Conservation (phyloP, 2,113 vertebrate genomes). For the Brachyistius frenatus region DNA sequence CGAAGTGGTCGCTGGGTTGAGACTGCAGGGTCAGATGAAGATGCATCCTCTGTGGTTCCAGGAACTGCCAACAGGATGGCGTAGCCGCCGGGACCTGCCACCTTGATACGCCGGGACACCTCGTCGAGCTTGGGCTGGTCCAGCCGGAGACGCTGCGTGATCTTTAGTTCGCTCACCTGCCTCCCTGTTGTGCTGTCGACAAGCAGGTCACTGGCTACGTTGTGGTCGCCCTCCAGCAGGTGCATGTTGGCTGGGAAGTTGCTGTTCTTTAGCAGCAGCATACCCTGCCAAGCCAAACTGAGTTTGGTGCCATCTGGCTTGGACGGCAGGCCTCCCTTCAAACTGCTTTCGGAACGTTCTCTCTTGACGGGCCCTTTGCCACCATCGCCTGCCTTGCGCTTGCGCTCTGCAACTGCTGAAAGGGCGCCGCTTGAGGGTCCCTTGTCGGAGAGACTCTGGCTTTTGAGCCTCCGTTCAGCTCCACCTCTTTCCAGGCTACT, state of each 20-base stretch:
- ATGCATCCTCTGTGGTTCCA: conserved; percentile 87
- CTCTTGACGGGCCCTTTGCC: conserved; percentile 90
- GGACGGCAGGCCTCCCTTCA: conserved; percentile 80
- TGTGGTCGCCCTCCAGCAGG: conserved; percentile 94
- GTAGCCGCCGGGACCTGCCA: conserved; percentile 94
- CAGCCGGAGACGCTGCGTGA: conserved; percentile 97
- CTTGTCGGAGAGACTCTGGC: conserved; percentile 68
- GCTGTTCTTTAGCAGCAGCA: conserved; percentile 98
- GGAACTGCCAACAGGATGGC: conserved; percentile 96
- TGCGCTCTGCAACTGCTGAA: conserved; percentile 79
- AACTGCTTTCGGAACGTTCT: conserved; percentile 84
- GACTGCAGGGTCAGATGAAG: conserved; percentile 86
- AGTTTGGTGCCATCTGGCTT: conserved; percentile 87
- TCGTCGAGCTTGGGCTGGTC: conserved; percentile 99
- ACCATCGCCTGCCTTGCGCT: conserved; percentile 88
- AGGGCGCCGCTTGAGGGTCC: conserved; percentile 48
- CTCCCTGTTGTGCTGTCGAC: conserved; percentile 90
- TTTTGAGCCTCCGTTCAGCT: conserved; percentile 86
- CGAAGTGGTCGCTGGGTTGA: conserved; percentile 97
- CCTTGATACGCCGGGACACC: conserved; percentile 98
- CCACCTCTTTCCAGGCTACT: conserved; percentile 88
- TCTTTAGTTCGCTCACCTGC: conserved; percentile 96
- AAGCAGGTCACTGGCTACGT: conserved; percentile 92
- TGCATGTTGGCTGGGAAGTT: conserved; percentile 99
- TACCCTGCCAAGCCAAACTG: conserved; percentile 95